These are phyloP conservation scores for Amphipyra berbera DNA, from an alignment of 2,888 invertebrate species.

Conservation along the genomic window DNA sequence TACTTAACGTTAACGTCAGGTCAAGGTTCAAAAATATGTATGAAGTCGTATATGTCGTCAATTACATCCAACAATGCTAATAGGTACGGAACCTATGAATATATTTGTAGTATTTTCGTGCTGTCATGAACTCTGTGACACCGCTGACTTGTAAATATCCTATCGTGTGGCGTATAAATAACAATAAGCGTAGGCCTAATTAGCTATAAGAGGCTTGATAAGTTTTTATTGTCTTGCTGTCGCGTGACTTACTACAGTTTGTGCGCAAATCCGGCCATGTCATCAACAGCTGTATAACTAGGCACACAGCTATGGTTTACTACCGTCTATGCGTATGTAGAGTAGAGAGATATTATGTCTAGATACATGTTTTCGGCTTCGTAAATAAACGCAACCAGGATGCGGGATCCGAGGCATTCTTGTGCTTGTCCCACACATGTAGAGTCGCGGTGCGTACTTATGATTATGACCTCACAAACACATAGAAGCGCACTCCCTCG, in stretches of 20 bases:
- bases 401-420: slow-evolving; percentile 40
- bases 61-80: slow-evolving; percentile 49
- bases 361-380: slow-evolving; percentile 25
- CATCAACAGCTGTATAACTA: slow-evolving; percentile 50
- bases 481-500: slow-evolving; percentile 61
- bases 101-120: slow-evolving; percentile 60
- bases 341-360: slow-evolving; percentile 33
- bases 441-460: slow-evolving; percentile 16
- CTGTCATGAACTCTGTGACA: slow-evolving; percentile 66
- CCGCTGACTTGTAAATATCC: slow-evolving; percentile 64
- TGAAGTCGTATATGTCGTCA: slow-evolving; percentile 36
- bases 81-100: slow-evolving; percentile 45
- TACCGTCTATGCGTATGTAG: slow-evolving; percentile 10
- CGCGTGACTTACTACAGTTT: slow-evolving; percentile 78
- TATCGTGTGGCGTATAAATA: slow-evolving; percentile 74
- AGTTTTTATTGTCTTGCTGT: slow-evolving; percentile 80
- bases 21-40: slow-evolving; percentile 54
- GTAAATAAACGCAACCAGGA: slow-evolving; percentile 46
- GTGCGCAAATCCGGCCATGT: slow-evolving; percentile 69
- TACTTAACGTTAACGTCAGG: slow-evolving; percentile 48
- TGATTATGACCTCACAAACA: slow-evolving; percentile 46
- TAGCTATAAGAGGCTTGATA: slow-evolving; percentile 81
- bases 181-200: slow-evolving; percentile 80
- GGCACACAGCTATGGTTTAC: slow-evolving; percentile 25
- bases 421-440: slow-evolving; percentile 46